Percentiles rank a stretch among this genome's conserved stretches.
Conservation (phyloP, 2,113 vertebrate genomes). For the Emydura subglobosa region DNA sequence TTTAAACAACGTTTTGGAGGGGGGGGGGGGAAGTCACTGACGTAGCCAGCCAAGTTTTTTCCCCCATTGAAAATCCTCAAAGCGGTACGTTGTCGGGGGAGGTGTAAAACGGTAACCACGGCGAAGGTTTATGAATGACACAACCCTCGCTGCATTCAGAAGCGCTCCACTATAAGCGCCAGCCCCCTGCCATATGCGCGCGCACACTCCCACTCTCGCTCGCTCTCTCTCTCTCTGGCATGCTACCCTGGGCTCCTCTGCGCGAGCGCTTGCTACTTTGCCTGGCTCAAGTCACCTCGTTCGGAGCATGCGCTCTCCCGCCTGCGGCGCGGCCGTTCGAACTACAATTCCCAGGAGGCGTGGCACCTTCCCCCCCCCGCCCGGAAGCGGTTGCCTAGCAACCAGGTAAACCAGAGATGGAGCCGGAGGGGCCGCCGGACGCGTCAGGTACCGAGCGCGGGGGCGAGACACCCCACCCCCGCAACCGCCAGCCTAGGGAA, state of each 20-base stretch:
- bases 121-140: neutral
- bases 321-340: accelerated
- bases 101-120: neutral
- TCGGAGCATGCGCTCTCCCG: neutral
- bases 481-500: neutral
- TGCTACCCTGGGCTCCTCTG: neutral
- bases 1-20: neutral
- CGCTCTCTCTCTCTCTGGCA: too few relatives aligned
- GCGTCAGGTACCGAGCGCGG: neutral
- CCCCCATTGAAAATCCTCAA: neutral
- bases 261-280: neutral
- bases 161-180: too few relatives aligned
- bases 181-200: too few relatives aligned
- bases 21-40: neutral
- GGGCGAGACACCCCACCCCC: neutral
- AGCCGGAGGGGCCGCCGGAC: neutral
- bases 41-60: too few relatives aligned
- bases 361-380: neutral
- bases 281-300: neutral
- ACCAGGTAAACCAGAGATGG: slow-evolving; percentile 17
- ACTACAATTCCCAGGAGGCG: neutral
- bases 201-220: too few relatives aligned
- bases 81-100: neutral
- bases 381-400: slow-evolving; percentile 30
- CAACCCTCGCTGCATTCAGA: neutral